These are phyloP conservation scores for Heliconius hortense DNA, from an alignment of 2,888 invertebrate genomes.

Conservation along the genomic window DNA sequence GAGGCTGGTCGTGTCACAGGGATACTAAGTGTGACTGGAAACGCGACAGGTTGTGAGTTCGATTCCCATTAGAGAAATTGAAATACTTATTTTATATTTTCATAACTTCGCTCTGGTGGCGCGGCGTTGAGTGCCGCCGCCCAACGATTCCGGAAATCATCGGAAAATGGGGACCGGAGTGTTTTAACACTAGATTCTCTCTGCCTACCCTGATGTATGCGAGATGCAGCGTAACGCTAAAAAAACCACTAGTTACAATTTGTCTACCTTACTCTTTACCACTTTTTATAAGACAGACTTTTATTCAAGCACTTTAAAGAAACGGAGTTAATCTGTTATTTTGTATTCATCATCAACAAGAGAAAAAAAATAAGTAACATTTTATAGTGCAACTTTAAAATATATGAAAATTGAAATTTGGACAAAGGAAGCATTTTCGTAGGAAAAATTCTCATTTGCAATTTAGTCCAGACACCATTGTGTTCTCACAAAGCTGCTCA, in stretches of 20 bases:
- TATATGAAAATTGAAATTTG: conserved; percentile 35
- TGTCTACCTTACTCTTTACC: neutral
- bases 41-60: too few relatives aligned
- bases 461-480: conserved; percentile 36
- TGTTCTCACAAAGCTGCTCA: conserved; percentile 32
- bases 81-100: too few relatives aligned
- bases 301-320: neutral
- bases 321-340: conserved; percentile 20
- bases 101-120: too few relatives aligned
- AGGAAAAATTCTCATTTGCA: conserved; percentile 35
- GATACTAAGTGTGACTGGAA: too few relatives aligned
- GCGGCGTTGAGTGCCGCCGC: too few relatives aligned
- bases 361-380: conserved; percentile 16
- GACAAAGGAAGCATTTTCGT: conserved; percentile 34
- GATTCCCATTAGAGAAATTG: too few relatives aligned
- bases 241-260: neutral
- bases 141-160: too few relatives aligned
- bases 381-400: conserved; percentile 28
- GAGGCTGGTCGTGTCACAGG: too few relatives aligned
- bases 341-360: conserved; percentile 18
- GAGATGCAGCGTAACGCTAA: too few relatives aligned
- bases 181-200: too few relatives aligned
- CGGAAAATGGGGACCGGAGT: too few relatives aligned
- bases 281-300: neutral
- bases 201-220: too few relatives aligned